A percentile compares a stretch with the other conserved stretches of the same genome.
Conservation (phyloP, 2,113 vertebrate genomes). For the Pangasianodon hypophthalmus region DNA sequence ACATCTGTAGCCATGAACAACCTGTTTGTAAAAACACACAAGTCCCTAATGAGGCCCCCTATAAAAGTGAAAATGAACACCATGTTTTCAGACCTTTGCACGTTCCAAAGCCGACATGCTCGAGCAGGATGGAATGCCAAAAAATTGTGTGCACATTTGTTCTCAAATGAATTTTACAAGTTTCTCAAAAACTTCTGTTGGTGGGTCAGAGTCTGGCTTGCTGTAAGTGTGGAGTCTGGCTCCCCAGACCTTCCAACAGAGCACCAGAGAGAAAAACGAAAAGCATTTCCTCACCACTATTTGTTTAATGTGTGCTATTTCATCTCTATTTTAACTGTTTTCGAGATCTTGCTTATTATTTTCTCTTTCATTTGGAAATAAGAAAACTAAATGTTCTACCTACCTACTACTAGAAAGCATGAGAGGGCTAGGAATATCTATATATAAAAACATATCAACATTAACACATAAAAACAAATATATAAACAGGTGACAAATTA, state of each 20-base stretch:
- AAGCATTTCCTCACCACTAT: not conserved
- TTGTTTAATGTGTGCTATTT: not conserved
- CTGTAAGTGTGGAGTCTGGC: slow-evolving; percentile 28
- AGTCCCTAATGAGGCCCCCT: slow-evolving; percentile 56
- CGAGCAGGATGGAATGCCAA: slow-evolving; percentile 43
- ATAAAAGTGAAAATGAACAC: slow-evolving; percentile 64
- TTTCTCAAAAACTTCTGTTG: slow-evolving; percentile 54
- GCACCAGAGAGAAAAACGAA: not conserved
- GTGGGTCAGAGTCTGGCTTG: slow-evolving; percentile 21
- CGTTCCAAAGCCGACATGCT: slow-evolving; percentile 43
- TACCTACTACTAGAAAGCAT: not conserved
- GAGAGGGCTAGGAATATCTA: not conserved
- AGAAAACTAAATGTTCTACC: not conserved
- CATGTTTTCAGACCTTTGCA: slow-evolving; percentile 51
- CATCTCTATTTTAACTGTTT: not conserved
- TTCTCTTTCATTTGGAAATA: not conserved
- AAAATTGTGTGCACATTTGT: slow-evolving; percentile 50
- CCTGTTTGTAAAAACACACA: slow-evolving; percentile 63
- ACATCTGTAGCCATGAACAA: slow-evolving; percentile 60
- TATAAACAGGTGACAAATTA: not conserved
- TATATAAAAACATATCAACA: not conserved
- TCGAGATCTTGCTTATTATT: not conserved
- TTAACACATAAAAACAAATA: not conserved
- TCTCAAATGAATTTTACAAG: slow-evolving; percentile 57
- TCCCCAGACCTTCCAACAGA: not conserved